Conservation (phyloP, 2,113 vertebrate genomes). For the Phocoena sinus region DNA sequence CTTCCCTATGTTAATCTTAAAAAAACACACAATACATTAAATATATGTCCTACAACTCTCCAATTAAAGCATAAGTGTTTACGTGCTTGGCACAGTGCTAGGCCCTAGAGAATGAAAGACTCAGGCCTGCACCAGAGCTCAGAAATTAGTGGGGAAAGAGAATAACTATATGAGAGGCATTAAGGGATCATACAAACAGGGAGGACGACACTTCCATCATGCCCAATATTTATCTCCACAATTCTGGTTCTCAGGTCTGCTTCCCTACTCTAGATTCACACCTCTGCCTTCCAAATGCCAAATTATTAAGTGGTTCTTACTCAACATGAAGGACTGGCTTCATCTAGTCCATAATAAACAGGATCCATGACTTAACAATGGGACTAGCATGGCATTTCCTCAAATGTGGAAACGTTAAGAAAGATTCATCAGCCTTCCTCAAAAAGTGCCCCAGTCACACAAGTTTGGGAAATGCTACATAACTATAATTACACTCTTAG, state of each 20-base stretch:
- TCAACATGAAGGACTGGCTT: neutral
- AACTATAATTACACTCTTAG: neutral
- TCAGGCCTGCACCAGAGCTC: neutral
- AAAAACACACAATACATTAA: neutral
- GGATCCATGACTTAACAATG: neutral
- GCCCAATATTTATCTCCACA: neutral
- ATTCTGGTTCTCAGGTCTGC: neutral
- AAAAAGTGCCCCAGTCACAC: neutral
- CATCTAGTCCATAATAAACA: neutral
- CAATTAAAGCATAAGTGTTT: neutral
- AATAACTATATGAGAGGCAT: neutral
- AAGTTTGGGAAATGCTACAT: neutral
- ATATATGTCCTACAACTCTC: neutral
- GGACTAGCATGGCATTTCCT: neutral
- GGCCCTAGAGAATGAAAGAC: neutral
- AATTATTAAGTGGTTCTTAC: neutral
- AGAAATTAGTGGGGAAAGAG: slow-evolving; percentile 16
- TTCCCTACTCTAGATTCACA: neutral
- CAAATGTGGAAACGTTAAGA: neutral
- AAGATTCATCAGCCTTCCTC: neutral
- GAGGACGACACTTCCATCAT: neutral
- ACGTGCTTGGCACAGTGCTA: neutral
- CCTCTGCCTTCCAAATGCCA: neutral
- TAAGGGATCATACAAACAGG: neutral
- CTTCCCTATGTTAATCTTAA: neutral